Evolutionary conservation across 64 coral and sea anemone species (phyloP).

Genomic region (Montipora foliosa): DNA sequence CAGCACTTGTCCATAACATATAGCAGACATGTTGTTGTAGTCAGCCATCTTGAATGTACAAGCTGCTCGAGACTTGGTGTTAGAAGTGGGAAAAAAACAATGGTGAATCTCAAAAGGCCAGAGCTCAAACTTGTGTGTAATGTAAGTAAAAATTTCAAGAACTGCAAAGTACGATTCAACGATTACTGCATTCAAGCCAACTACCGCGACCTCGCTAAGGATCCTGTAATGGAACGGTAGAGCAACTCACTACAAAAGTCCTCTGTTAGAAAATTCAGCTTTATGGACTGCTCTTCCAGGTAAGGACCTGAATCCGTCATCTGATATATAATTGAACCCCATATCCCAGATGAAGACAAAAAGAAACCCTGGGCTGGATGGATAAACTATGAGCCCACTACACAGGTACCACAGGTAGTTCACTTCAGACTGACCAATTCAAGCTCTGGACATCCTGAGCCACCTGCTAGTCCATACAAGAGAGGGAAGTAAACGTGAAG

Average conservation of each 20-base stretch:
- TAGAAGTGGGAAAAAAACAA: too few species aligned
- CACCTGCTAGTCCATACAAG: constrained; percentile 19
- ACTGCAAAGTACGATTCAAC: neutral
- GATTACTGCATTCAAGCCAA: neutral
- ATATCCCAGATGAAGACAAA: neutral
- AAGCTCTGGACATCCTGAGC: neutral
- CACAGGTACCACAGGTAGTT: constrained; percentile 25
- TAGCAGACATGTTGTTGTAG: neutral
- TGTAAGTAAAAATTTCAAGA: too few species aligned
- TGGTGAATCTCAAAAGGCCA: too few species aligned
- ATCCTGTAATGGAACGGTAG: neutral
- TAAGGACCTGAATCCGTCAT: neutral
- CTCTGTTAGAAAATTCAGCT: neutral
- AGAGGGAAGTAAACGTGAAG: constrained; percentile 14
- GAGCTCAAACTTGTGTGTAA: too few species aligned
- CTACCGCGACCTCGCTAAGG: neutral
- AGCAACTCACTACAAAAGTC: neutral
- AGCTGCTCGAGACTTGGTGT: neutral
- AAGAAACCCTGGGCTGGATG: constrained; percentile 34
- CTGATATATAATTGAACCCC: neutral
- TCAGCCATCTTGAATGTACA: neutral
- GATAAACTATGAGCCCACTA: constrained; percentile 38
- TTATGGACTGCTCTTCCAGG: neutral
- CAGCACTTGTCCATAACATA: neutral
- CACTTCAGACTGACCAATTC: neutral